phyloP scores from a whole-genome alignment of 2,113 vertebrate genomes.

The Paramormyrops kingsleyae region DNA sequence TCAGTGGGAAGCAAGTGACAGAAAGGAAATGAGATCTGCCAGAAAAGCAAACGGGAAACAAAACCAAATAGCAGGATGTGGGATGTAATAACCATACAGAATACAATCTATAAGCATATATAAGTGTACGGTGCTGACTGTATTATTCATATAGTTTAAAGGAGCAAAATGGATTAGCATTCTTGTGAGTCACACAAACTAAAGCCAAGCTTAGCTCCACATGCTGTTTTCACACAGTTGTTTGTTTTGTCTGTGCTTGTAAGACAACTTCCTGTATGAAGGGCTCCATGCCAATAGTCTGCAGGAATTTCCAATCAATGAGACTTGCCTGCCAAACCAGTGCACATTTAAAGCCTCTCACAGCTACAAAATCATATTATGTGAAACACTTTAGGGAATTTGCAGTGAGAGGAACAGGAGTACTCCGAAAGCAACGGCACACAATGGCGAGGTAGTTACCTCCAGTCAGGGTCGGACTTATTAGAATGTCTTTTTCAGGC shows the following conservation, averaged over 20 bases:
- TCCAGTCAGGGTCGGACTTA: constrained; percentile 39
- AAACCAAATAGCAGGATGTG: background rate
- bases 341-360: background rate
- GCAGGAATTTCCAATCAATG: background rate
- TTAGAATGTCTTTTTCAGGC: constrained; percentile 61
- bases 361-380: background rate
- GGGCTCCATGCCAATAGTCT: background rate
- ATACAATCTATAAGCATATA: background rate
- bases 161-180: background rate
- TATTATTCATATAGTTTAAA: background rate
- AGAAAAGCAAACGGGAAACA: background rate
- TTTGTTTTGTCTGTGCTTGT: background rate
- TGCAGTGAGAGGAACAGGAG: background rate
- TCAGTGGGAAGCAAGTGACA: background rate
- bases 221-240: background rate
- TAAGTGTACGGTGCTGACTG: background rate
- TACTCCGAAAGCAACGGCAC: constrained; percentile 33
- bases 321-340: background rate
- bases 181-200: constrained; percentile 1
- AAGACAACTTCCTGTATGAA: background rate
- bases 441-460: constrained; percentile 26
- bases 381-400: background rate
- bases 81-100: background rate
- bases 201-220: background rate
- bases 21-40: background rate